Conservation (phyloP, 2,888 invertebrate genomes). For the Agonopterix subpropinquella region DNA sequence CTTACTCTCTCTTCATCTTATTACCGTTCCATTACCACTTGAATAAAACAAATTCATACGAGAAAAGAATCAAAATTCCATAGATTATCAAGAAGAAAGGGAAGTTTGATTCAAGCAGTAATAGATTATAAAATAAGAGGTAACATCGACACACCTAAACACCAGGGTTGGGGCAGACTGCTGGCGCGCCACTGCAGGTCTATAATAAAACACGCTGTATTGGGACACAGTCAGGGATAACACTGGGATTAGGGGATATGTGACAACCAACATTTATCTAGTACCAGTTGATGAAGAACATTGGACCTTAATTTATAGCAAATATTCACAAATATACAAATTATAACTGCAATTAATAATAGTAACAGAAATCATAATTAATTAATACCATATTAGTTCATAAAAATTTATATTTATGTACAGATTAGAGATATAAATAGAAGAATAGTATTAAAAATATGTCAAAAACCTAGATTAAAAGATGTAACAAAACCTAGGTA, state of each 20-base stretch:
- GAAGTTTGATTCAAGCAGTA: slow-evolving; percentile 46
- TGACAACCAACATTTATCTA: too few species aligned
- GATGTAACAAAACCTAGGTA: neutral
- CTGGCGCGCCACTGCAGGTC: slow-evolving; percentile 75
- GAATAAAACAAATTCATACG: slow-evolving; percentile 21
- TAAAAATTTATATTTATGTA: neutral
- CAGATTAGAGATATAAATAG: neutral
- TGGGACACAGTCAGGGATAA: slow-evolving; percentile 49
- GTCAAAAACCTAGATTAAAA: neutral
- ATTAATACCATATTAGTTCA: neutral
- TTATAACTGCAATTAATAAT: too few species aligned
- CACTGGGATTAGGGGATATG: slow-evolving; percentile 22
- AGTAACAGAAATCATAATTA: neutral
- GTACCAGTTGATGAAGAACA: slow-evolving; percentile 10
- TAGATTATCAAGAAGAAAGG: neutral
- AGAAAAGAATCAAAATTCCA: neutral
- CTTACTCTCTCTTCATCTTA: neutral
- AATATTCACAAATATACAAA: too few species aligned
- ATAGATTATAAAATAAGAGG: slow-evolving; percentile 48
- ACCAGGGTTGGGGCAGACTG: slow-evolving; percentile 75
- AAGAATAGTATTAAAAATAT: neutral
- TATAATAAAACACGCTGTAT: slow-evolving; percentile 72
- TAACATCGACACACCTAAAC: slow-evolving; percentile 77
- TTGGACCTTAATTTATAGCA: too few species aligned
- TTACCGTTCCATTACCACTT: slow-evolving; percentile 48